A percentile compares a stretch with the other conserved stretches of the same genome.
phyloP scores from a whole-genome alignment of 2,797 vertebrate genomes.

The Leptatherina wallacei region DNA sequence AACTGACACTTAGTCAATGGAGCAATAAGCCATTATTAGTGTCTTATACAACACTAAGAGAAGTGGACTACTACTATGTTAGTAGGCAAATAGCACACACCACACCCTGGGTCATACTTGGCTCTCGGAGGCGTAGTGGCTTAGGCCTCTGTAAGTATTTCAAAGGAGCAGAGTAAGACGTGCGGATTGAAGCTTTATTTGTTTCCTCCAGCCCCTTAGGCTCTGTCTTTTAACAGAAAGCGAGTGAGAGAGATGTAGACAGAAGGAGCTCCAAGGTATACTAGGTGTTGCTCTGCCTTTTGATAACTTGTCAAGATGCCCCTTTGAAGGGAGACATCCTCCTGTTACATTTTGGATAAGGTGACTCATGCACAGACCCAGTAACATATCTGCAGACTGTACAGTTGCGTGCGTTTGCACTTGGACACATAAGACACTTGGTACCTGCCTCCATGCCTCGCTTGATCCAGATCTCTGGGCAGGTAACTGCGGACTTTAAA shows the following conservation, averaged over 20 bases:
- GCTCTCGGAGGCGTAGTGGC: slow-evolving; percentile 36
- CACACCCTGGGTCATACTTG: slow-evolving; percentile 50
- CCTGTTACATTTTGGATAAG: slow-evolving; percentile 59
- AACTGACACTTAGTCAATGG: background rate
- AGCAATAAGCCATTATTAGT: background rate
- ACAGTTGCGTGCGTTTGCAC: background rate
- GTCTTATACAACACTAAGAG: background rate
- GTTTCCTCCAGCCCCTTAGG: slow-evolving; percentile 56
- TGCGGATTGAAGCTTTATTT: slow-evolving; percentile 60
- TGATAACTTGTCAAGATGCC: slow-evolving; percentile 56
- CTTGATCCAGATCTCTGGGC: slow-evolving; percentile 18
- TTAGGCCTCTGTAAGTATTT: slow-evolving; percentile 62
- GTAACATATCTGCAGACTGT: slow-evolving; percentile 13
- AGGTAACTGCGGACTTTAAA: slow-evolving; percentile 29
- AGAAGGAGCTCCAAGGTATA: slow-evolving; percentile 56
- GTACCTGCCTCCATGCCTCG: background rate
- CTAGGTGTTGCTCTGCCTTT: slow-evolving; percentile 59
- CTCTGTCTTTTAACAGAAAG: slow-evolving; percentile 59
- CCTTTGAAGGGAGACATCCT: slow-evolving; percentile 65
- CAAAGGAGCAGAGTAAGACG: slow-evolving; percentile 63
- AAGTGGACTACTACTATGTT: background rate
- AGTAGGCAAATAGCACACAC: slow-evolving; percentile 9
- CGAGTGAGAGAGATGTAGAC: slow-evolving; percentile 37
- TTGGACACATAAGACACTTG: background rate
- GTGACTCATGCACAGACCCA: slow-evolving; percentile 27